These are phyloP conservation scores for Drosophila neocordata DNA, from an alignment of 1,140 invertebrate genomes.

Conservation along the genomic window DNA sequence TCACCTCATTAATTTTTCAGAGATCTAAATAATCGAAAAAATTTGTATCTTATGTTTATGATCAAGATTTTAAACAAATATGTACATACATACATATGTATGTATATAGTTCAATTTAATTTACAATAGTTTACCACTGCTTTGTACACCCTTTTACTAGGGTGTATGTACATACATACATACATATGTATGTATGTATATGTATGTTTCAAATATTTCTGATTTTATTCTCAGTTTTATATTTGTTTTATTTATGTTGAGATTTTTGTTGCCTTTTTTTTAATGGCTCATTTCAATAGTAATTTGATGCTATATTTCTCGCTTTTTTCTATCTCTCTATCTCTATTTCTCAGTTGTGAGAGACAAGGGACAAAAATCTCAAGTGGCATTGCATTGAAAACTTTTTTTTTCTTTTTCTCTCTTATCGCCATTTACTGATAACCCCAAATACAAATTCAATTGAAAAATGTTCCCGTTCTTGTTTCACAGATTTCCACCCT, in stretches of 20 bases:
- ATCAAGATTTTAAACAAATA: no score
- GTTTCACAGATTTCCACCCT: neutral
- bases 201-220: no score
- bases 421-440: neutral
- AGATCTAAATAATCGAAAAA: no score
- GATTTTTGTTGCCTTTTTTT: slow-evolving; percentile 11
- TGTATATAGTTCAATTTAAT: no score
- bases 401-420: neutral
- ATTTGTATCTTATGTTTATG: no score
- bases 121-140: no score
- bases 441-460: slow-evolving; percentile 6
- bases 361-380: slow-evolving; percentile 12
- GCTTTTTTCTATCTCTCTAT: neutral
- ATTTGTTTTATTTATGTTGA: slow-evolving; percentile 12
- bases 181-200: no score
- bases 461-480: neutral
- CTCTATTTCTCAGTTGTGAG: slow-evolving; percentile 11
- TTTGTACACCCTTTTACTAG: no score
- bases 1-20: no score
- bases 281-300: slow-evolving; percentile 55
- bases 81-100: no score
- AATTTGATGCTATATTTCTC: slow-evolving; percentile 59
- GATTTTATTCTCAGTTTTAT: neutral
- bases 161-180: no score
- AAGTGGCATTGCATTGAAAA: neutral